Percentiles rank a stretch among this genome's conserved stretches.
phyloP scores from a whole-genome alignment of 2,888 invertebrate species.

The Acleris sparsana region DNA sequence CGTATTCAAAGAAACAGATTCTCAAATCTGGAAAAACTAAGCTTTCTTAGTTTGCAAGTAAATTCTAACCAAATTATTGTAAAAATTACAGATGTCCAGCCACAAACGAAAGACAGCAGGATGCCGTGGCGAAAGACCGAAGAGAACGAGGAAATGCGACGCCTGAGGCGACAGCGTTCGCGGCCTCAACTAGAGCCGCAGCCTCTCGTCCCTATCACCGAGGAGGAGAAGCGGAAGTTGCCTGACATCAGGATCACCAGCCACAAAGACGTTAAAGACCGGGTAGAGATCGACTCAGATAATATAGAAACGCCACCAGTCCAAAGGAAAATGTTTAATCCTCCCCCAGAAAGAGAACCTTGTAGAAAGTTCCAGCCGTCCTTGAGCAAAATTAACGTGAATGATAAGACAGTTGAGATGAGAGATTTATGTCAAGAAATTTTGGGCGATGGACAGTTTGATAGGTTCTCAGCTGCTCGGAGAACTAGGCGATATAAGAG shows the following conservation, averaged over 20 bases:
- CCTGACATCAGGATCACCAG: conserved; percentile 73
- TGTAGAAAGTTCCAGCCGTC: conserved; percentile 81
- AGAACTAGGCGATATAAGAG: conserved; percentile 92
- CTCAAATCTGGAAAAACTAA: no score
- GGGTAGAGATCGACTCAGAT: conserved; percentile 93
- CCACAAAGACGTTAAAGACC: conserved; percentile 74
- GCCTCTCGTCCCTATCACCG: conserved; percentile 83
- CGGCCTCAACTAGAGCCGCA: conserved; percentile 74
- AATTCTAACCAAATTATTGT: no score
- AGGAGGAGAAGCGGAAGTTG: conserved; percentile 85
- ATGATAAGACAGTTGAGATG: conserved; percentile 70
- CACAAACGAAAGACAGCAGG: conserved; percentile 89
- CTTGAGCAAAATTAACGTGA: conserved; percentile 49
- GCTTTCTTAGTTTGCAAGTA: no score
- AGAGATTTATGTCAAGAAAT: conserved; percentile 79
- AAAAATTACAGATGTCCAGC: conserved; percentile 85
- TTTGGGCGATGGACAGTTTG: conserved; percentile 91
- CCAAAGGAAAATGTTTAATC: conserved; percentile 87
- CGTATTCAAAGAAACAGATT: no score
- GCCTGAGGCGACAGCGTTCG: conserved; percentile 83
- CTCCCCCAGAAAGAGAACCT: conserved; percentile 85
- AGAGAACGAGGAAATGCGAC: conserved; percentile 86
- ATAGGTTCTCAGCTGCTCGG: conserved; percentile 91
- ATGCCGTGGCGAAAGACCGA: conserved; percentile 90
- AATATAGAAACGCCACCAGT: conserved; percentile 96